A percentile compares a stretch with the other conserved stretches of the same genome.
Evolutionary conservation across 2,888 invertebrate genomes (phyloP).

Genomic region (Cyclophora punctaria): DNA sequence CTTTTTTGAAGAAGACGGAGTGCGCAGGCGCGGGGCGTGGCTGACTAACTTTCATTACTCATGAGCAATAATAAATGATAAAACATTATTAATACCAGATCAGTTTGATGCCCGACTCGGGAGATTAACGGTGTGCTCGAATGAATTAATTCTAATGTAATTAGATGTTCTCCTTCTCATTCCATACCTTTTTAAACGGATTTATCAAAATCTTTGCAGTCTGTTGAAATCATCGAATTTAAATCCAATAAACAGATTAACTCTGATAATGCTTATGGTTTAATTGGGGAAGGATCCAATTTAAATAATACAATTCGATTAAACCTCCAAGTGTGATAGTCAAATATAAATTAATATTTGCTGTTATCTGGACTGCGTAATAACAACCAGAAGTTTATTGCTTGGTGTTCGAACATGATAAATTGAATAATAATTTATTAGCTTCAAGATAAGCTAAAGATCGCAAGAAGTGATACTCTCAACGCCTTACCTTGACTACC

Average conservation of each 20-base stretch:
- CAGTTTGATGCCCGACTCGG: conserved; percentile 57
- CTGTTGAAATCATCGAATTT: neutral
- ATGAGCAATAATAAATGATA: conserved; percentile 71
- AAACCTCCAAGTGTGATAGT: conserved; percentile 20
- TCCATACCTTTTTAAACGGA: no score
- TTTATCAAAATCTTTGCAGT: neutral
- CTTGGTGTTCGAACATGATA: conserved; percentile 52
- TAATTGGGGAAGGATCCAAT: neutral
- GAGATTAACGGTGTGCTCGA: conserved; percentile 54
- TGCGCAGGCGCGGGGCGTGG: conserved; percentile 66
- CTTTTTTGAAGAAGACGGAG: conserved; percentile 65
- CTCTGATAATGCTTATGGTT: neutral
- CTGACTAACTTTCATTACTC: conserved; percentile 72
- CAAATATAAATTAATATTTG: conserved; percentile 45
- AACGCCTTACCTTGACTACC: conserved; percentile 23
- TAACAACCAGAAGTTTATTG: conserved; percentile 68
- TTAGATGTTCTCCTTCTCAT: conserved; percentile 48
- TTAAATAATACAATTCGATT: neutral
- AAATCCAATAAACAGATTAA: neutral
- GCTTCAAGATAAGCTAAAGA: conserved; percentile 54
- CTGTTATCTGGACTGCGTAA: conserved; percentile 57
- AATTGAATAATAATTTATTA: conserved; percentile 73
- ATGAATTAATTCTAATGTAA: conserved; percentile 69
- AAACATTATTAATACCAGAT: conserved; percentile 74
- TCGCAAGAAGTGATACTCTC: conserved; percentile 49